Conservation (phyloP, 2,888 invertebrate genomes). For the Idaea straminata region DNA sequence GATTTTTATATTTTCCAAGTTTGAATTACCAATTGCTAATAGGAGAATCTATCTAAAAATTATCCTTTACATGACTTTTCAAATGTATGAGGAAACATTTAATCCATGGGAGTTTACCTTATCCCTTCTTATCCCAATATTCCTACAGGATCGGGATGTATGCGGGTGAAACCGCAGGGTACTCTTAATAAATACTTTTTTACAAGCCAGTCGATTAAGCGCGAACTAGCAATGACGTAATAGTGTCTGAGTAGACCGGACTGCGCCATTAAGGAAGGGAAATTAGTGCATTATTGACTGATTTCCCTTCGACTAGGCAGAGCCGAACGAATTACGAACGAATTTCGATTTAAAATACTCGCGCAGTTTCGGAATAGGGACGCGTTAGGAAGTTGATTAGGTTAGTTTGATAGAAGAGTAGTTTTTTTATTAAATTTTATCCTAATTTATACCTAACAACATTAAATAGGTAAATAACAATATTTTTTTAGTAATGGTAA, state of each 20-base stretch:
- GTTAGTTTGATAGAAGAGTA: neutral
- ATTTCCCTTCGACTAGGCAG: conserved; percentile 77
- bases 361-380: neutral
- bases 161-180: too few relatives aligned
- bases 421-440: neutral
- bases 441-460: neutral
- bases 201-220: conserved; percentile 34
- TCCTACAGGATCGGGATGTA: too few relatives aligned
- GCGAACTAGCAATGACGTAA: conserved; percentile 32
- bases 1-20: too few relatives aligned
- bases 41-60: too few relatives aligned
- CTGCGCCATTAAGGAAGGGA: conserved; percentile 72
- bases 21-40: too few relatives aligned
- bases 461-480: too few relatives aligned
- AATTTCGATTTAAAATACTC: conserved; percentile 39
- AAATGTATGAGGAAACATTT: too few relatives aligned
- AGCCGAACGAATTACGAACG: conserved; percentile 43
- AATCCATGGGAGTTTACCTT: too few relatives aligned
- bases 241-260: conserved; percentile 36
- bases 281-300: conserved; percentile 80
- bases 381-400: neutral
- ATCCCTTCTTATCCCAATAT: too few relatives aligned
- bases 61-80: too few relatives aligned
- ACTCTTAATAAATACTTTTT: too few relatives aligned
- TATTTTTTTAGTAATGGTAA: too few relatives aligned